phyloP scores from a whole-genome alignment of 2,113 vertebrate species.

The Corythoichthys intestinalis region DNA sequence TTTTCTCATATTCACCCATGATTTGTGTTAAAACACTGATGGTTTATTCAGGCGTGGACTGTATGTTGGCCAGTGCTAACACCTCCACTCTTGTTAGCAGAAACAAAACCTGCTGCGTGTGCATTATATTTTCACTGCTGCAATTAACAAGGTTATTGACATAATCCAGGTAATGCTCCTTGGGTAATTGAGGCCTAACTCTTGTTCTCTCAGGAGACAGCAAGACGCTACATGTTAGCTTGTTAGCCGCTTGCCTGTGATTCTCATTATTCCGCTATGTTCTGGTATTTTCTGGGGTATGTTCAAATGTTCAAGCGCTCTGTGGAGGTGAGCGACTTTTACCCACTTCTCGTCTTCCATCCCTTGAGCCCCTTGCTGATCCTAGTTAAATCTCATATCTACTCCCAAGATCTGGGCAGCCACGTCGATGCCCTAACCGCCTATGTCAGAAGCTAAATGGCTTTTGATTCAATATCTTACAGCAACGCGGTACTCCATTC shows the following conservation, averaged over 20 bases:
- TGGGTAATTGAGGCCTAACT: conserved; percentile 26
- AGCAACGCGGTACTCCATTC: conserved; percentile 34
- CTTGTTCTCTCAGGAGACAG: conserved; percentile 18
- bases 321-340: conserved; percentile 24
- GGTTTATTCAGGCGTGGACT: neutral
- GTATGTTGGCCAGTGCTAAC: conserved; percentile 9
- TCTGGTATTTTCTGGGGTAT: conserved; percentile 14
- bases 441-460: conserved; percentile 51
- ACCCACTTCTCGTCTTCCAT: neutral
- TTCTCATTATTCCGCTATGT: conserved; percentile 26
- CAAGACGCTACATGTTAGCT: conserved; percentile 4
- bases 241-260: conserved; percentile 11
- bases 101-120: conserved; percentile 2
- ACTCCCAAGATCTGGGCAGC: conserved; percentile 29
- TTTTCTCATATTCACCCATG: neutral
- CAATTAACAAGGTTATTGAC: conserved; percentile 22
- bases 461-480: conserved; percentile 42
- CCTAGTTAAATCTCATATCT: conserved; percentile 41
- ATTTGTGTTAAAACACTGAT: conserved; percentile 7
- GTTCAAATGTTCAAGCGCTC: conserved; percentile 18
- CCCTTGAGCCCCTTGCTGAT: conserved; percentile 26
- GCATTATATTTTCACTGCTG: conserved; percentile 14
- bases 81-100: conserved; percentile 7
- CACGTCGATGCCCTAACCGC: conserved; percentile 16
- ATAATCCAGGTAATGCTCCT: conserved; percentile 35